Evolutionary conservation across 2,888 invertebrate species (phyloP), one percentile per base, ranked within the genome.

Genomic region (Ptychoptera albimana): DNA sequence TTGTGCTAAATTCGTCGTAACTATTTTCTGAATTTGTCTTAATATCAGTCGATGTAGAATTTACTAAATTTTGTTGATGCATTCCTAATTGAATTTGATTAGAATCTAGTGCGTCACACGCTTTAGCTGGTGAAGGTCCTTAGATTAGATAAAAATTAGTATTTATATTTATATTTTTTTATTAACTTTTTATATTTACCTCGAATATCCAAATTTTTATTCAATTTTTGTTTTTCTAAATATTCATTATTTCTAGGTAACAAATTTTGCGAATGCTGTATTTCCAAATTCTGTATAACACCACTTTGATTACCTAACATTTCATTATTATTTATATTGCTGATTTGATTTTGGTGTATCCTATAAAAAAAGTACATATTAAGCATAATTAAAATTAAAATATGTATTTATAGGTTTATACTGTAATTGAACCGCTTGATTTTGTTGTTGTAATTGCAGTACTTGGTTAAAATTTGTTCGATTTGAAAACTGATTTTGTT

Each of bases 121-220:
- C 75, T 63, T 75, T 75, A 15, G 74, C 75, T 46, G 76, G 74
- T 37, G 77, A 74, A 50, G 74, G 72, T 10, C 73, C 72, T 40
- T n/a, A n/a, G n/a, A n/a, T n/a, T n/a, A 15, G n/a, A 40, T 34
- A 6, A 34, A 34, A 10, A 34, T n/a, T 6, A 34, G 10, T 34
- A 34, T 6, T 4, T 10, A 34, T 8, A n/a, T 30, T 29, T 23
- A 39, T 13, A 39, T 9, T 2, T 12, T 5, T 30, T 13, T 30
- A 16, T 15, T 11, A 39, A 7, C 16, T 39, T n/a, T 2, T 38
- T 51, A 67, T 45, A 14, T 9, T 40, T 13, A 40, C 55, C 55
- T 49, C 55, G 51, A 46, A 58, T 37, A 49, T 54, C 54, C 37
- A 51, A 53, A 41, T 55, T 50, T 52, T 55, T 56, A 47, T 46